Base-by-base conservation (phyloP, 2,888 invertebrate species). In the Globia sparganii region DNA sequence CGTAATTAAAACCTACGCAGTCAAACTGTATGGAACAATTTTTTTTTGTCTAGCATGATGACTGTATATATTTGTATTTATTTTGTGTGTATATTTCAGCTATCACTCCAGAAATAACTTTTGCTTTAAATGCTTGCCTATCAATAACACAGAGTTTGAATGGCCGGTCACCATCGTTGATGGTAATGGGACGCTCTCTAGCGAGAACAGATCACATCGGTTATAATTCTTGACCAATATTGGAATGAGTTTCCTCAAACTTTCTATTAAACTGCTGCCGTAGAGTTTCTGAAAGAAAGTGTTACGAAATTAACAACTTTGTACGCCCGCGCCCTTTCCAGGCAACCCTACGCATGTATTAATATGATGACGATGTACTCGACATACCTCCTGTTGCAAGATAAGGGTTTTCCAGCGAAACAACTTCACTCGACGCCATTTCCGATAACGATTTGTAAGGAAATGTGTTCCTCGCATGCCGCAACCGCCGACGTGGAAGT, bases 381-480 rank as follows among this genome's bases (percentile, higher is more conserved):
- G 89, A 93, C 92, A 93, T 94, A 91, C 92, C 92, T 89, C 84
- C 80, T 84, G 89, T 85, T 85, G 86, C 73, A 77, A 90, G 93
- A 94, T 94, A 93, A 94, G 93, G 88, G 91, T 92, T 93, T 94
- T 93, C 92, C 90, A 91, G 86, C 80, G 92, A 94, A 92, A 93
- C 91, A 91, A 91, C 93, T 93, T 91, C 84, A 91, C 88, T 90
- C 82, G 89, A 89, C 90, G 89, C 90, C 90, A 93, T 94, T 94
- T 94, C 95, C 93, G 93, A 94, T 93, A 92, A 90, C 91, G 89
- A 92, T 94, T 93, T 93, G 91, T 91, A 91, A 92, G 94, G 94
- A 94, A 95, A 94, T 92, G 89, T 91, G 83, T 78, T 79, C 74
- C 78, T 77, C 75, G 75, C 71, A 77, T 68, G 73, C 65, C 72